Evolutionary conservation across 2,113 vertebrate species (phyloP), one percentile per base, ranked within the genome.

Genomic region (Colaptes auratus): DNA sequence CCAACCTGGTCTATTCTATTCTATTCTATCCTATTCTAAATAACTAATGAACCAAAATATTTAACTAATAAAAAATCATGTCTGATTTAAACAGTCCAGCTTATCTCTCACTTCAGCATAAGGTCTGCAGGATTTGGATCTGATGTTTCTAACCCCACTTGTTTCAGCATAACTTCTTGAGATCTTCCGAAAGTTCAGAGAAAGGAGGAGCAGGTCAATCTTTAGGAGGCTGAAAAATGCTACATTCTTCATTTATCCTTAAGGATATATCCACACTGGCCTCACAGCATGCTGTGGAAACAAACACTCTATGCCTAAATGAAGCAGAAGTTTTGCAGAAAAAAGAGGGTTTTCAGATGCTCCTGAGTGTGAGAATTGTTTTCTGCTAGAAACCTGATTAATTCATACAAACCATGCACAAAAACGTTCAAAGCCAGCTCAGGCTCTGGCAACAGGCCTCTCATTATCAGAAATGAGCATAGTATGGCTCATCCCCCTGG

Each of bases 161-260:
- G 52, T 59, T 71, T 78, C 70, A 64, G 48, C 36, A 82, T 5
- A 84, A 58, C 25, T 52, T 67, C 81, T 35, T 42, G 42, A 82
- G 21, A 52, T 27, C 69, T 73, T 74, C 46, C 52, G 31, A 30
- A 70, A 89, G 48, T 33, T 74, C 65, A 84, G 42, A 16, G 31
- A 52, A 80, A 46, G 39, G 14, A 86, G 36, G 7, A 63, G 28
- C 21, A 78, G 16, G 66, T 74, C 58, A 90, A 3, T 10, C 53
- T 64, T 70, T 13, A 82, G 28, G 42, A 77, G 33, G 48, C 33
- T 1, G 3, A 92, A 93, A 82, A 53, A 85, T 5, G 48, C 0
- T n/a, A n/a, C 42, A 55, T 88, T 63, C 16, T 86, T 86, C 77
- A 76, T 81, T 88, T 81, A 71, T 63, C 56, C 25, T 80, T 61